phyloP scores from a whole-genome alignment of 2,113 vertebrate genomes.

The Pimephales promelas region DNA sequence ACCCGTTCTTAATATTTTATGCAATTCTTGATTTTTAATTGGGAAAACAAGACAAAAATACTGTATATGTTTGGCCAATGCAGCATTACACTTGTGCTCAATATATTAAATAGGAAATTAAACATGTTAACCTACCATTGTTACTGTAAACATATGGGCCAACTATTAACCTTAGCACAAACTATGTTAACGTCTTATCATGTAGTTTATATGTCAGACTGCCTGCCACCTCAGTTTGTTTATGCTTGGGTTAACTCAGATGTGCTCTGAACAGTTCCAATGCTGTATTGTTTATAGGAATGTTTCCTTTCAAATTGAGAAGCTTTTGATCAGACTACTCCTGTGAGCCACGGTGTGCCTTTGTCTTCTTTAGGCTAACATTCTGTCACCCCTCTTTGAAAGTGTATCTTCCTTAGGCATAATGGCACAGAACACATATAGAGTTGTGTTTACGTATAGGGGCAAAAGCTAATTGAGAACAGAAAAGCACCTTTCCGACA shows the following conservation, averaged over 20 bases:
- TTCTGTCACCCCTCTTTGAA: not conserved
- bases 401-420: not conserved
- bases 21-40: not conserved
- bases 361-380: conserved; percentile 1
- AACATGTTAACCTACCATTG: not conserved
- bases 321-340: not conserved
- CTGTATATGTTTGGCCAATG: not conserved
- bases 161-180: too few species aligned
- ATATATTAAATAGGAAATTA: not conserved
- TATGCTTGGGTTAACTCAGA: not conserved
- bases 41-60: not conserved
- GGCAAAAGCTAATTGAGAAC: conserved; percentile 14
- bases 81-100: not conserved
- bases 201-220: not conserved
- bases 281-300: conserved; percentile 29
- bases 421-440: conserved; percentile 23
- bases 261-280: not conserved
- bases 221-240: too few species aligned
- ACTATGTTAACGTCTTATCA: not conserved
- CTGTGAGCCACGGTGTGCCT: not conserved
- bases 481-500: conserved; percentile 27
- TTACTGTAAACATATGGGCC: not conserved
- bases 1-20: not conserved
- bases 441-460: conserved; percentile 1
- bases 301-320: not conserved